A percentile compares a stretch with the other conserved stretches of the same genome.
phyloP scores from a whole-genome alignment of 2,113 vertebrate genomes.

The Sakesphorus luctuosus region DNA sequence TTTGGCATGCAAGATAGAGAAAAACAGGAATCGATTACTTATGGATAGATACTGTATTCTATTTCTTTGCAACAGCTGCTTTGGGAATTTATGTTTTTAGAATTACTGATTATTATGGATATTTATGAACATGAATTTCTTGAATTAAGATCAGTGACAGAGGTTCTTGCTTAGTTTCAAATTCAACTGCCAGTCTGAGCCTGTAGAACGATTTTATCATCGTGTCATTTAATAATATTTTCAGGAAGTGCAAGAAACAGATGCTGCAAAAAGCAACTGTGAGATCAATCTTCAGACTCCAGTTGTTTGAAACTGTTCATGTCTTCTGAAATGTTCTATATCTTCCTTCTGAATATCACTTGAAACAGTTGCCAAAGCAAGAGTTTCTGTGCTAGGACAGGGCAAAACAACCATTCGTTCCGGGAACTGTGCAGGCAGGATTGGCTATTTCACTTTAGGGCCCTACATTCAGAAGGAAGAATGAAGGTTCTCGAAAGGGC shows the following conservation, averaged over 20 bases:
- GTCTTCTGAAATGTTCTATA: not conserved
- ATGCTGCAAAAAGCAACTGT: not conserved
- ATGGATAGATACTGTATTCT: not conserved
- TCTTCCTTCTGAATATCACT: not conserved
- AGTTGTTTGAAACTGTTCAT: not conserved
- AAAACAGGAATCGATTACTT: not conserved
- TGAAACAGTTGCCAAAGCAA: not conserved
- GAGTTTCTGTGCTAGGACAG: not conserved
- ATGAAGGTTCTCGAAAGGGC: not conserved
- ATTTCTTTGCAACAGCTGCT: not conserved
- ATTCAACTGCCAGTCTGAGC: not conserved
- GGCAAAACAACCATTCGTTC: not conserved
- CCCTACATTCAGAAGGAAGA: not conserved
- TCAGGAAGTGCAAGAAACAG: not conserved
- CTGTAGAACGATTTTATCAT: not conserved
- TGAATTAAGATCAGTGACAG: not conserved
- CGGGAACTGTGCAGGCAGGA: not conserved
- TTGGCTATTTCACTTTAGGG: not conserved
- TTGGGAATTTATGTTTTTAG: not conserved
- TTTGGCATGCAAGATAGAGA: not conserved
- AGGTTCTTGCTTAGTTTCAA: not conserved
- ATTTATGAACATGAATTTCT: not conserved
- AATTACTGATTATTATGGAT: not conserved
- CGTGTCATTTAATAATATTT: not conserved
- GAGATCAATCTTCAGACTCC: not conserved